Base-by-base conservation (phyloP, 2,888 invertebrate species). In the Anoplius nigerrimus region DNA sequence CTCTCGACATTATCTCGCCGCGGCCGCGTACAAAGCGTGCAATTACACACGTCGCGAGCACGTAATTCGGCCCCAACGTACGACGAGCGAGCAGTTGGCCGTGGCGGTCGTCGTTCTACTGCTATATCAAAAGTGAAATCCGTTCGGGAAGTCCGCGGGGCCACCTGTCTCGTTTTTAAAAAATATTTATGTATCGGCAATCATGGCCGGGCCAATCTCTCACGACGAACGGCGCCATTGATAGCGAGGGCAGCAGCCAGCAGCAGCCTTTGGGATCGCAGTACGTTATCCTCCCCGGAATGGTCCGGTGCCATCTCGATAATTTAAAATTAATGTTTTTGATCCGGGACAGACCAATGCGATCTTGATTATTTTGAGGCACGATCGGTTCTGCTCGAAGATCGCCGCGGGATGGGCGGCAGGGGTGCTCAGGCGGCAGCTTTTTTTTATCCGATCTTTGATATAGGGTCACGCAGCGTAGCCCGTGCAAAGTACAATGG, bases 101-200 rank as follows among this genome's bases (percentile, higher is more conserved):
- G 75, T n/a, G n/a, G n/a, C n/a, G n/a, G n/a, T n/a, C n/a, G n/a
- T n/a, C n/a, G n/a, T n/a, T n/a, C n/a, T n/a, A n/a, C n/a, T n/a
- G n/a, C n/a, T 80, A 79, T 79, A 76, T 82, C 77, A 80, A 80
- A 81, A 82, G 80, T 76, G 79, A 79, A 81, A 82, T 80, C 76
- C 70, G 68, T 76, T 72, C 67, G 73, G 45, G 48, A 67, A 62
- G 34, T 34, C 51, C 57, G 43, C 45, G 27, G 46, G 51, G 53
- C 56, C 43, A 20, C 20, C 56, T 62, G 72, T 69, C 70, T 66
- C 69, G 61, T 34, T 34, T 6, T 34, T 45, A 48, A 42, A 56
- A 42, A 55, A 69, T 67, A 64, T 59, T 53, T 65, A 62, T 70
- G 72, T 71, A 69, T 69, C 66, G 65, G 73, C 75, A 79, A 81